Conservation (phyloP, 2,888 invertebrate genomes). For the Erebia epiphron region DNA sequence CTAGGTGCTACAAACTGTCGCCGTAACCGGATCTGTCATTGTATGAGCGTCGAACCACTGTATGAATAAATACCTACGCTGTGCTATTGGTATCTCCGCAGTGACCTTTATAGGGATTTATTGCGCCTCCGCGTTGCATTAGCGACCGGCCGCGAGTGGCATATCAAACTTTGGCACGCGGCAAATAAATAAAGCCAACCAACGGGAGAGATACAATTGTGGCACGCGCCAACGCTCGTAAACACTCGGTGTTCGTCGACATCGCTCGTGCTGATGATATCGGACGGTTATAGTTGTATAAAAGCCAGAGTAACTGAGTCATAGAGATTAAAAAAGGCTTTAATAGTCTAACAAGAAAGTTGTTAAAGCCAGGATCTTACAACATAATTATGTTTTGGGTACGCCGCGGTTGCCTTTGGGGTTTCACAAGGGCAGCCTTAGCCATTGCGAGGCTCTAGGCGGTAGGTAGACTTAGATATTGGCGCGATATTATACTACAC, state of each 20-base stretch:
- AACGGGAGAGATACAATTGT: constrained; percentile 50
- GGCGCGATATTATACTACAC: no score
- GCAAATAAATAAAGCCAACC: constrained; percentile 44
- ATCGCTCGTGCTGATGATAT: constrained; percentile 73
- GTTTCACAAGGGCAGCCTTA: no score
- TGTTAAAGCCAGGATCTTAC: no score
- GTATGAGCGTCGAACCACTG: no score
- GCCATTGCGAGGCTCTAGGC: no score
- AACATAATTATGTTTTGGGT: no score
- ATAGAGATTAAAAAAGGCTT: constrained; percentile 4
- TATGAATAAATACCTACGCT: no score
- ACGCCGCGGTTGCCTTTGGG: no score
- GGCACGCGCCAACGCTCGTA: constrained; percentile 56
- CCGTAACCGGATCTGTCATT: no score
- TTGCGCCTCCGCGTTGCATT: constrained; percentile 37
- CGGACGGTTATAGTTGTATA: constrained; percentile 57
- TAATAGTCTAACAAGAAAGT: no score
- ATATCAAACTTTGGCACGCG: constrained; percentile 37
- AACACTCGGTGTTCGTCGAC: constrained; percentile 64
- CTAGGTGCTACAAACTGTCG: no score
- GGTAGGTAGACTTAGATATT: no score
- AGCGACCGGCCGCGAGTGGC: constrained; percentile 35
- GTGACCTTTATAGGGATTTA: constrained; percentile 41
- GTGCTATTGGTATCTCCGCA: constrained; percentile 25
- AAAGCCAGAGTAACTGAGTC: constrained; percentile 36